Evolutionary conservation across 2,113 vertebrate genomes (phyloP).

Genomic region (Ciconia stormi): DNA sequence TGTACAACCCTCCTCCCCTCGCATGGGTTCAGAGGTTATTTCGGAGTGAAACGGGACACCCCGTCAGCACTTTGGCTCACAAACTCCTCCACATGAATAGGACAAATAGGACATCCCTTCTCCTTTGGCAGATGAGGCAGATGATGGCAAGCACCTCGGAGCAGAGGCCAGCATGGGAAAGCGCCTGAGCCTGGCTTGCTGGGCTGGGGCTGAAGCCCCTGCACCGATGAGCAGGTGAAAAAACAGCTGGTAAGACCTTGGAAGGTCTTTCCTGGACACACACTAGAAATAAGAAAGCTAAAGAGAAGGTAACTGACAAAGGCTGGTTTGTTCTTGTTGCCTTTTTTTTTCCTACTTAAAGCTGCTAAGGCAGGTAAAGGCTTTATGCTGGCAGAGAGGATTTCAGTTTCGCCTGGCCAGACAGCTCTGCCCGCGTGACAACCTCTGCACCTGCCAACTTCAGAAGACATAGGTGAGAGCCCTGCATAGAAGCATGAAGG

Average conservation of each 20-base stretch:
- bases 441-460: not conserved
- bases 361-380: slow-evolving; percentile 37
- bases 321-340: not conserved
- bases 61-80: not conserved
- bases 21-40: not conserved
- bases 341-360: not conserved
- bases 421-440: not conserved
- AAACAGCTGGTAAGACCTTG: not conserved
- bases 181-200: not conserved
- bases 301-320: not conserved
- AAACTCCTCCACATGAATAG: not conserved
- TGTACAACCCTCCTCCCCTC: not conserved
- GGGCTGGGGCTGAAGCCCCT: not conserved
- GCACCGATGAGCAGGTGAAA: not conserved
- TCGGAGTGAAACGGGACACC: not conserved
- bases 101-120: not conserved
- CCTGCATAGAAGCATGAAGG: too few species aligned
- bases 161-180: not conserved
- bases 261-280: not conserved
- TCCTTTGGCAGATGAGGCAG: not conserved
- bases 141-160: not conserved
- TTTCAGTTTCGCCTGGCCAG: not conserved
- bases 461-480: not conserved
- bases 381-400: slow-evolving; percentile 23
- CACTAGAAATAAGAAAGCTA: not conserved